Base-by-base conservation (phyloP, 2,797 vertebrate species). In the Ficedula albicollis region DNA sequence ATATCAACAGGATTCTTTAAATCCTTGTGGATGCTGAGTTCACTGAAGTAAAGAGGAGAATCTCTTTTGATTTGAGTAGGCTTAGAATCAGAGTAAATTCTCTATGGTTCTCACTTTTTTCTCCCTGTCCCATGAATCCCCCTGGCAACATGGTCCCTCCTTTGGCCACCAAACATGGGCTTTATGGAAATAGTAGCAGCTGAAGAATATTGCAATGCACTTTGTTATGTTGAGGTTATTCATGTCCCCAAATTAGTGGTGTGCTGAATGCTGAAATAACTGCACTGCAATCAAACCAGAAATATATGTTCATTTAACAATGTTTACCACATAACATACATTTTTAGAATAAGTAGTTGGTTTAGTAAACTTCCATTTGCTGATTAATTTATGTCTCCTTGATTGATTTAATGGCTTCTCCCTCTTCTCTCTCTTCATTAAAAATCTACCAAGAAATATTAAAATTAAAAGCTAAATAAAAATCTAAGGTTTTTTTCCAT, bases 391-490 rank as follows among this genome's bases (percentile, higher is more conserved):
- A 23, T 32, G n/a, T 66, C 23, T 70, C 27, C 30, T 68, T 93
- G 66, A 64, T 76, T 87, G n/a, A 52, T 85, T 70, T 88, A 96
- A 93, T 84, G 59, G 26, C 5, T 91, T 88, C 69, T 91, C 10
- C 75, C 16, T 78, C 21, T 78, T 81, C 21, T 78, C 21, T 78
- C 66, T 82, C 46, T 52, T 54, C 30, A 85, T 84, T 79, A 74
- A 54, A 73, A 7, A 43, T 34, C 58, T 34, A 89, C 29, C 21
- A 84, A 84, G 56, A 70, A 87, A 38, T 66, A 30, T n/a, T 66
- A 68, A 52, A 86, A 79, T 29, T 13, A 63, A 41, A 56, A 41
- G 22, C 55, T 58, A 67, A 58, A 54, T 55, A 48, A 90, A 83
- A 51, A 67, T 6, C 10, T 16, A 15, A 16, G 2, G 1, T 30